Evolutionary conservation across 30 jellyfish, hydroid and myxozoan genomes (phyloP), one percentile per base, ranked within the genome.

Genomic region (Morbakka virulenta): DNA sequence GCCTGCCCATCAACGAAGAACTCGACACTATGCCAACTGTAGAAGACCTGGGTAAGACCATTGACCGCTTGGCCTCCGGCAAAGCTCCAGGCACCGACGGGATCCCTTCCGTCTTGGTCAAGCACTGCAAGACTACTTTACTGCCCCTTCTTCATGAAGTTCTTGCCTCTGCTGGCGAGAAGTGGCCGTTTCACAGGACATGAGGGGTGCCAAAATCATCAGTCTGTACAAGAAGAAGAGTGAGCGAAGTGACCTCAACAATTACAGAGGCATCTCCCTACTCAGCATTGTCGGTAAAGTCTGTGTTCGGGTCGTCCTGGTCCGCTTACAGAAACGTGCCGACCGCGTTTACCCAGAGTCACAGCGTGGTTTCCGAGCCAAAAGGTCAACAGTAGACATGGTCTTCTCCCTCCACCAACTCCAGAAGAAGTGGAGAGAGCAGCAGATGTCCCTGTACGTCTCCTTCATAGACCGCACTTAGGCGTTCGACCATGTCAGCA

Each of bases 1-100:
- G 57, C 57, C 57, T 41, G 57, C 57, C 17, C 17, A 6, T 41
- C 57, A 41, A 6, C 13, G 57, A 41, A 41, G 57, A 41, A 41
- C 57, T 41, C 17, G 17, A 41, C 57, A 41, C 9, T 41, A 17
- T 6, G 17, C 57, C 57, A 41, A 41, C 57, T 6, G 17, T 41
- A 41, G 57, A 41, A 17, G 57, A 41, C 9, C 13, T 41, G 14
- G 50, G 83, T 9, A 51, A 50, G 27, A 83, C 85, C 21, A 48
- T 73, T 50, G 32, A 51, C 82, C 2, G 25, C 52, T 17, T 73
- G 11, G 84, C 83, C 4, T 14, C 25, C 3, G 62, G 84, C 20
- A 73, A 73, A 73, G 85, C 85, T 50, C 83, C 84, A 3, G 85
- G 84, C 28, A 51, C n/a, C 28, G 84, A 73, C 25, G 83, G 85